Base-by-base conservation (phyloP, 92 coral and sea anemone species). In the Desmophyllum pertusum region DNA sequence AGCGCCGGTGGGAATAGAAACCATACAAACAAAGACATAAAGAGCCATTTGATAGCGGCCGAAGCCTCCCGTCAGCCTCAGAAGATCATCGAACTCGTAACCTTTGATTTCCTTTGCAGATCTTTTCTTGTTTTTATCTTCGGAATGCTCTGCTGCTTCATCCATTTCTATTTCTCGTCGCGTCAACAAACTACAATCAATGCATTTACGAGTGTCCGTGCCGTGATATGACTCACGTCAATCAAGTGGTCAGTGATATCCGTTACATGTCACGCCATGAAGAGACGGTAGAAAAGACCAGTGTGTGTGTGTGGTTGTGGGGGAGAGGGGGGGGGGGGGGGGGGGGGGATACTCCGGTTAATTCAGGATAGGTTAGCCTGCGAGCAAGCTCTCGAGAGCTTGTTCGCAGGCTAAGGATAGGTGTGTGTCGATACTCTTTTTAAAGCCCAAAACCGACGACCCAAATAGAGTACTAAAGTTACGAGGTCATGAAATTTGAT, bases 1-100 rank as follows among this genome's bases (percentile, higher is more conserved):
- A 36, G 93, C 92, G 21, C 97, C 97, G 9, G 89, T 73, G 13
- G 95, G 97, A 43, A 93, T 70, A 0, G 97, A 91, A 41, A 91
- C 52, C 29, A 85, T n/a, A 59, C 94, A 91, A 84, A 91, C 81
- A 50, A 91, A 93, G 4, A 83, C 73, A 62, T 83, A 93, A 1
- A 93, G 92, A 36, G 64, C 72, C n/a, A 77, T 45, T 18, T 85
- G 88, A 57, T 80, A 93, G 31, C 97, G 91, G 3, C 95, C 97
- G 66, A 93, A 93, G 7, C 97, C 95, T 5, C 97, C 97, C 18
- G 88, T 93, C n/a, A 89, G 45, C 18, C 53, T 29, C 39, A 91
- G 70, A 15, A 93, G 87, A 50, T 91, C 94, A 50, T 93, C 97
- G 42, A 93, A 93, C 35, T 93, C 85, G 29, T 76, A 83, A 35